A percentile compares a stretch with the other conserved stretches of the same genome.
phyloP scores from a whole-genome alignment of 2,113 vertebrate species.

The Microcebus tavaratra region DNA sequence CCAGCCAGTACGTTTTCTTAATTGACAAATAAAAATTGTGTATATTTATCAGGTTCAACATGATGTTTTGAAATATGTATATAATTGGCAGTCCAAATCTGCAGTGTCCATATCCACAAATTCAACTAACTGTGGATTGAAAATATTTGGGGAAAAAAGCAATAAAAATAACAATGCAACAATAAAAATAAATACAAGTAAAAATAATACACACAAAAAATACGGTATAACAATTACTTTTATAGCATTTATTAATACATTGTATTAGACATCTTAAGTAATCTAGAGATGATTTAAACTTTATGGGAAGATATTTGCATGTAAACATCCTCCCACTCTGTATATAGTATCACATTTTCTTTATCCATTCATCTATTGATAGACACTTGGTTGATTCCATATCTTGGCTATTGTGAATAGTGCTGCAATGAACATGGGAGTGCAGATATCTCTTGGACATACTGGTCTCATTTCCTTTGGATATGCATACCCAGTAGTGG shows the following conservation, averaged over 20 bases:
- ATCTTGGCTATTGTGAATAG: neutral
- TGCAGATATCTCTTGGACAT: neutral
- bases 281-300: too few relatives aligned
- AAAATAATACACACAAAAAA: too few relatives aligned
- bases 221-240: too few relatives aligned
- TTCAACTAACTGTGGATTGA: neutral
- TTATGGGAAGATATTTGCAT: too few relatives aligned
- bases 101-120: neutral
- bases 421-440: neutral
- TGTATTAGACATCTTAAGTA: too few relatives aligned
- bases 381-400: neutral
- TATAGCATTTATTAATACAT: too few relatives aligned
- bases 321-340: too few relatives aligned
- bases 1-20: neutral
- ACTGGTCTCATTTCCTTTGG: neutral
- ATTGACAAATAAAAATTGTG: neutral
- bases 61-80: neutral
- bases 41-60: neutral
- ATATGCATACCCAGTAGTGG: neutral
- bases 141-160: neutral
- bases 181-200: too few relatives aligned
- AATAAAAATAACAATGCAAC: neutral
- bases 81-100: neutral
- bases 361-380: neutral
- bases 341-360: neutral